Conservation (phyloP, 2,888 invertebrate species). For the Habrosyne pyritoides region DNA sequence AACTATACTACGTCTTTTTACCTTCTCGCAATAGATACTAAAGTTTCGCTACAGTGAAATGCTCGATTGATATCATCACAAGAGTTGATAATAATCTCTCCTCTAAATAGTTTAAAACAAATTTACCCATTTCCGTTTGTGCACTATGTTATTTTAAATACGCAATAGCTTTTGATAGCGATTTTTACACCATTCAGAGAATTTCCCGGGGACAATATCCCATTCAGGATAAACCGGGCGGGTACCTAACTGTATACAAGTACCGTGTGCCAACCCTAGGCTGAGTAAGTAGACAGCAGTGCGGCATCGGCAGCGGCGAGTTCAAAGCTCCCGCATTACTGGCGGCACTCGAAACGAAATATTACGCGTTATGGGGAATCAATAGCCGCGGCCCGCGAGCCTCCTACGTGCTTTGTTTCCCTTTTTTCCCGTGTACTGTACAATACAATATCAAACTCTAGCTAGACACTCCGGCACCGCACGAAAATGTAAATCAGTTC, state of each 20-base stretch:
- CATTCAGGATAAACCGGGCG: neutral
- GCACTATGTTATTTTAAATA: no score
- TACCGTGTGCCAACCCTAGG: neutral
- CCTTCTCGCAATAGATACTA: no score
- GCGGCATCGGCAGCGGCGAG: neutral
- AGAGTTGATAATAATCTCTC: no score
- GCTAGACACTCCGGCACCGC: neutral
- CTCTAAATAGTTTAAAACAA: no score
- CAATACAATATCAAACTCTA: neutral
- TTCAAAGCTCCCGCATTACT: slow-evolving; percentile 1
- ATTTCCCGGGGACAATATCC: neutral
- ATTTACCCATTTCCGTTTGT: no score
- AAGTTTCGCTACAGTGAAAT: no score
- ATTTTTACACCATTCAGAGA: no score
- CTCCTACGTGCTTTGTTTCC: neutral
- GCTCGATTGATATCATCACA: no score
- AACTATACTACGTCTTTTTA: no score
- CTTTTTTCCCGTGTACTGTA: neutral
- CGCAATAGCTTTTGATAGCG: no score
- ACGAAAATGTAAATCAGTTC: neutral
- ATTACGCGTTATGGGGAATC: neutral
- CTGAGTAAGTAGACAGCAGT: slow-evolving; percentile 2
- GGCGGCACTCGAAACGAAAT: neutral
- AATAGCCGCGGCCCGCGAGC: neutral
- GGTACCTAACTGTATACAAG: neutral